Percentiles rank a stretch among this genome's conserved stretches.
These are phyloP conservation scores for Oceanites oceanicus DNA, from an alignment of 2,113 vertebrate genomes.

Conservation along the genomic window DNA sequence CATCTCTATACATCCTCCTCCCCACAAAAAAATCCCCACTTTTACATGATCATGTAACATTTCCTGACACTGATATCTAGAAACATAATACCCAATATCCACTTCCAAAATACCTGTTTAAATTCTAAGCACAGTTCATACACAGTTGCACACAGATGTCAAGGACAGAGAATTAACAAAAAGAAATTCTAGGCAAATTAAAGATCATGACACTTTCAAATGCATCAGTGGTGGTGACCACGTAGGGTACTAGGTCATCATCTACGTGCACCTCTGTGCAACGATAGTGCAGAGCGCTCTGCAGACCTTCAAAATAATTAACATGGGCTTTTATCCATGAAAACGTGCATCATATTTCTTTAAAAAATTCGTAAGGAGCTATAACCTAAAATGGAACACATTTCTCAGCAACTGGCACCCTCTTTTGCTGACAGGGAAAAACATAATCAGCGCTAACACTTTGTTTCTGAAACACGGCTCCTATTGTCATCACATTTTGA, in stretches of 20 bases:
- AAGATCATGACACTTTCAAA: neutral
- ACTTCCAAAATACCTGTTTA: neutral
- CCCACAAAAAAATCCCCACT: neutral
- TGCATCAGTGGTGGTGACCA: neutral
- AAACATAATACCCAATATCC: neutral
- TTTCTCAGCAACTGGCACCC: neutral
- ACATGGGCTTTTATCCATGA: neutral
- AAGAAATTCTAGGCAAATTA: neutral
- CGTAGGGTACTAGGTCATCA: neutral
- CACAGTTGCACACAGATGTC: neutral
- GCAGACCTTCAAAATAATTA: neutral
- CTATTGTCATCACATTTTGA: constrained; percentile 41
- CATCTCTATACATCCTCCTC: neutral
- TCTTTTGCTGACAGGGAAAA: neutral
- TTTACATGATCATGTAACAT: neutral
- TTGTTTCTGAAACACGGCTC: neutral
- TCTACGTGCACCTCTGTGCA: neutral
- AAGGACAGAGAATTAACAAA: neutral
- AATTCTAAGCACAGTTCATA: neutral
- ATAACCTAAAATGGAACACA: neutral
- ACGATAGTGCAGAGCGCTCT: rapidly evolving
- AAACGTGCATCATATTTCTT: neutral
- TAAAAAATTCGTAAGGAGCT: neutral
- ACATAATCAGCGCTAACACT: neutral
- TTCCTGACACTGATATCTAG: neutral